Evolutionary conservation across 2,888 invertebrate genomes (phyloP).

Genomic region (Trissonchulus latispiculum): DNA sequence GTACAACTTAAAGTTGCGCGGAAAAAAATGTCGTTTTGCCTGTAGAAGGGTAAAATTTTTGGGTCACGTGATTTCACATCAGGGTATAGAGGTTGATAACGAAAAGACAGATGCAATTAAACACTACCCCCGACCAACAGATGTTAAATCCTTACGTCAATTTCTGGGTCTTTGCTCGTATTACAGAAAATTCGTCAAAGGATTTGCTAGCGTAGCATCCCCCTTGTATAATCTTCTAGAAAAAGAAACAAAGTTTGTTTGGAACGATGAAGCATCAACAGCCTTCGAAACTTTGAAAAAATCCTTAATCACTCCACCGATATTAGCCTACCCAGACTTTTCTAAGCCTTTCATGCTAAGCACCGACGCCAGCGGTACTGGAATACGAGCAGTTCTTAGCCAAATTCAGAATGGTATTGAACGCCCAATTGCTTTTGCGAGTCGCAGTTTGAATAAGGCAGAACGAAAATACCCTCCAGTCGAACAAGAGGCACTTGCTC

Average conservation of each 20-base stretch:
- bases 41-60: background rate
- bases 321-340: conserved; percentile 31
- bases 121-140: background rate
- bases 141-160: background rate
- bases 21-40: background rate
- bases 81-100: background rate
- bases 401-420: conserved; percentile 26
- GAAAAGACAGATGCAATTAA: background rate
- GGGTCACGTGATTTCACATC: background rate
- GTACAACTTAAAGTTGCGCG: background rate
- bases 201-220: conserved; percentile 4
- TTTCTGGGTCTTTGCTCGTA: conserved; percentile 1
- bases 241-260: background rate
- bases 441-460: conserved; percentile 27
- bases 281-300: conserved; percentile 11
- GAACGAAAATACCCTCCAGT: conserved; percentile 39
- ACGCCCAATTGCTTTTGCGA: conserved; percentile 30
- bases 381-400: conserved; percentile 33
- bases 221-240: background rate
- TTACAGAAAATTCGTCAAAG: conserved; percentile 1
- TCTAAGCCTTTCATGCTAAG: conserved; percentile 30
- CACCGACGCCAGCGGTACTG: conserved; percentile 34
- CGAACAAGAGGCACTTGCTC: conserved; percentile 30
- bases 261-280: background rate
- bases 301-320: conserved; percentile 22